Evolutionary conservation across 2,888 invertebrate genomes (phyloP).

Genomic region (Limenitis camilla): DNA sequence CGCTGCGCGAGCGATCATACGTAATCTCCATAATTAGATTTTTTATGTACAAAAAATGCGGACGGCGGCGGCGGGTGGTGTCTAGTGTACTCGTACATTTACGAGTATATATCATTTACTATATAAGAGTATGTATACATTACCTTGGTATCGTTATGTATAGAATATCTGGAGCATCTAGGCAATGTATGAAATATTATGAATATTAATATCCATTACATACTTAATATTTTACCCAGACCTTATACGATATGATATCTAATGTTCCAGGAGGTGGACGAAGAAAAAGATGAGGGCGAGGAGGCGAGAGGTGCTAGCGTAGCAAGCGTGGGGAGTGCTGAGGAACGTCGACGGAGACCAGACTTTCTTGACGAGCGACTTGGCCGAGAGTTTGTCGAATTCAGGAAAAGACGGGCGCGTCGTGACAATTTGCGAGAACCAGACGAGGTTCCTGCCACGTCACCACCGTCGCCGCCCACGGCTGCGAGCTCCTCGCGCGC

Average conservation of each 20-base stretch:
- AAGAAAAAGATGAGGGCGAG: constrained; percentile 69
- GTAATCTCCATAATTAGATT: constrained; percentile 6
- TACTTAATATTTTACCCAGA: too few species aligned
- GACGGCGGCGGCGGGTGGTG: neutral
- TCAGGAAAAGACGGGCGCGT: constrained; percentile 62
- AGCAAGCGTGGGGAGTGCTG: constrained; percentile 55
- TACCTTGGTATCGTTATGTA: too few species aligned
- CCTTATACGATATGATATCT: neutral
- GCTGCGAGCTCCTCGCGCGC: neutral
- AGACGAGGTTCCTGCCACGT: constrained; percentile 24
- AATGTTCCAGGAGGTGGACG: constrained; percentile 78
- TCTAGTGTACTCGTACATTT: too few species aligned
- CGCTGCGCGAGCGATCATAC: neutral
- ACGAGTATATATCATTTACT: too few species aligned
- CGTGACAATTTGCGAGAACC: constrained; percentile 35
- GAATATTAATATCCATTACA: too few species aligned
- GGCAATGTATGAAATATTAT: neutral
- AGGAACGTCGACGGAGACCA: constrained; percentile 49
- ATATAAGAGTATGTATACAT: too few species aligned
- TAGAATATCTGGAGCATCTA: neutral
- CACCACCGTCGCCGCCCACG: neutral
- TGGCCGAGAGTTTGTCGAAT: constrained; percentile 74
- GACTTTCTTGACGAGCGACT: constrained; percentile 69
- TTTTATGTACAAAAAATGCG: neutral
- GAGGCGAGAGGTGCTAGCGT: constrained; percentile 32